Conservation (phyloP, 2,113 vertebrate species). For the Mohoua ochrocephala region DNA sequence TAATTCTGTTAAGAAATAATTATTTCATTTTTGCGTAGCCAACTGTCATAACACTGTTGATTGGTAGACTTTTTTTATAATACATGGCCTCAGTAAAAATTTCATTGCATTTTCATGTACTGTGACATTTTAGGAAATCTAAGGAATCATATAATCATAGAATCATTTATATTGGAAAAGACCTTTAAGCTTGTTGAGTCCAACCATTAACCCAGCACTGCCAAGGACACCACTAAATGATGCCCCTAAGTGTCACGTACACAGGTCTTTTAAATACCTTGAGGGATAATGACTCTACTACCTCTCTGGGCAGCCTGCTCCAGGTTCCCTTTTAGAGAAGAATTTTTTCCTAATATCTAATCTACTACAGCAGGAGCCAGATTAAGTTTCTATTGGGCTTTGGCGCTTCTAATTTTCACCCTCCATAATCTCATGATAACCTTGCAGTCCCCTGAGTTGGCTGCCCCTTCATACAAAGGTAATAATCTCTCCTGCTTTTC, state of each 20-base stretch:
- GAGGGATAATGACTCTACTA: not conserved
- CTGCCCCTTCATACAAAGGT: not conserved
- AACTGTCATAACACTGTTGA: not conserved
- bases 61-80: not conserved
- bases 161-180: not conserved
- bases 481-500: not conserved
- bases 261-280: not conserved
- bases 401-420: not conserved
- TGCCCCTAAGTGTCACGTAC: no score
- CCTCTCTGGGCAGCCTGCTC: not conserved
- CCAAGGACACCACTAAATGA: not conserved
- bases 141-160: not conserved
- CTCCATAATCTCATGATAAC: not conserved
- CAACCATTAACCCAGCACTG: not conserved
- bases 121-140: not conserved
- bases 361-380: not conserved
- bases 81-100: not conserved
- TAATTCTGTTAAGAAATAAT: not conserved
- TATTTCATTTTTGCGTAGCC: not conserved
- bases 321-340: not conserved
- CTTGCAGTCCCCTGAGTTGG: not conserved
- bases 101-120: not conserved
- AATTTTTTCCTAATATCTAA: not conserved
- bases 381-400: not conserved
- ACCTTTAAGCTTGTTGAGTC: not conserved